A percentile compares a stretch with the other conserved stretches of the same genome.
phyloP scores from a whole-genome alignment of 2,888 invertebrate species.

The Zhuqinia jingwanae region DNA sequence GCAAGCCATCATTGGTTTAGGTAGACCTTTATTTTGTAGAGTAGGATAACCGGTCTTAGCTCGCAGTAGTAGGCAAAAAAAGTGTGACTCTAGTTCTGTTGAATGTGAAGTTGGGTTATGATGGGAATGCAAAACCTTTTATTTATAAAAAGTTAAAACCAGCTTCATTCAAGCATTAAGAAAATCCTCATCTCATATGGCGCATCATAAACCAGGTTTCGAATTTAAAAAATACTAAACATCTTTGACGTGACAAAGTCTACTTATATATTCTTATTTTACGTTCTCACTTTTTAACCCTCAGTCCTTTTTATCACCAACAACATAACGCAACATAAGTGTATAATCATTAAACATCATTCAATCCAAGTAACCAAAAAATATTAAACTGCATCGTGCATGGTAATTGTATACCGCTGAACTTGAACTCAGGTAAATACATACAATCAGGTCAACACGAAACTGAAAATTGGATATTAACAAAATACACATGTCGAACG shows the following conservation, averaged over 20 bases:
- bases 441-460: slow-evolving; percentile 17
- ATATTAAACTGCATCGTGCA: too few species aligned
- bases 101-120: background rate
- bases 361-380: too few species aligned
- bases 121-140: background rate
- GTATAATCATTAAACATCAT: too few species aligned
- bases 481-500: too few species aligned
- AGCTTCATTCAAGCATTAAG: background rate
- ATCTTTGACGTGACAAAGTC: too few species aligned
- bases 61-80: slow-evolving; percentile 6
- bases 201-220: background rate
- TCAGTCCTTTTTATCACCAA: background rate
- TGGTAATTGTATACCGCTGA: too few species aligned
- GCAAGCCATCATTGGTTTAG: background rate
- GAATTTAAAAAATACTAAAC: background rate
- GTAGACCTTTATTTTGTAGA: slow-evolving; percentile 9
- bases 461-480: slow-evolving; percentile 15
- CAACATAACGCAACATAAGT: background rate
- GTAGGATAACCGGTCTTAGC: slow-evolving; percentile 67
- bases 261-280: too few species aligned
- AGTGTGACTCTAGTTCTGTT: background rate
- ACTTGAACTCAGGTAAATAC: too few species aligned
- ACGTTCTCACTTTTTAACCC: too few species aligned
- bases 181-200: too few species aligned
- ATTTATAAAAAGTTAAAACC: background rate